These are phyloP conservation scores for Tigriopus japonicus DNA, from an alignment of 1,140 invertebrate species.

Conservation along the genomic window DNA sequence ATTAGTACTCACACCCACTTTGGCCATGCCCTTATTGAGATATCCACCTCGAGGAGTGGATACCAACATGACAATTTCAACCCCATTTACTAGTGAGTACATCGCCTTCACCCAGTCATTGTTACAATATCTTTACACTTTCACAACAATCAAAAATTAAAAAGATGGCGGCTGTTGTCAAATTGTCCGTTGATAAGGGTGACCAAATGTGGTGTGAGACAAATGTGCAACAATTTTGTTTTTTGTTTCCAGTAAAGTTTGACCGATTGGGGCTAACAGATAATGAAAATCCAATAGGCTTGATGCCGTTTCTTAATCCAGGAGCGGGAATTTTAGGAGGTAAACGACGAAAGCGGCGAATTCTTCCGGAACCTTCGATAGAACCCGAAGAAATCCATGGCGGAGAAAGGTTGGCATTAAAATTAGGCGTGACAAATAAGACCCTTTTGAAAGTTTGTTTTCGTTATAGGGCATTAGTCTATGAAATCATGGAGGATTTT, in stretches of 20 bases:
- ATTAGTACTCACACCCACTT: slow-evolving; percentile 1
- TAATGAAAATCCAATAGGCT: not conserved
- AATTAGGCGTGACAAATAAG: no score
- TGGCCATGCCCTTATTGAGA: slow-evolving; percentile 6
- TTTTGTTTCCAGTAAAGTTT: not conserved
- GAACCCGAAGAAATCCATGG: not conserved
- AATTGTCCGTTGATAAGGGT: no score
- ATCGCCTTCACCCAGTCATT: no score
- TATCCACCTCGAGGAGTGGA: not conserved
- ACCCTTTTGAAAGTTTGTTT: no score
- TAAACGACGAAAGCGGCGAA: not conserved
- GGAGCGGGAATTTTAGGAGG: not conserved
- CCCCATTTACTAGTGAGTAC: slow-evolving; percentile 8
- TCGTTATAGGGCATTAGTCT: slow-evolving; percentile 14
- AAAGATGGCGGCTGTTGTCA: no score
- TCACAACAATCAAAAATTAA: no score
- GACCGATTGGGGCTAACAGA: not conserved
- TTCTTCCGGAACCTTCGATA: not conserved
- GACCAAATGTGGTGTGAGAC: no score
- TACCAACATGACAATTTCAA: slow-evolving; percentile 1
- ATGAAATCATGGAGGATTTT: slow-evolving; percentile 15
- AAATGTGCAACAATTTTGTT: no score
- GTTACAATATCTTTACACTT: no score
- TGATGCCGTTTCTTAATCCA: not conserved
- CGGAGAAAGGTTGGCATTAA: not conserved